Base-by-base conservation (phyloP, 2,888 invertebrate species). In the Orgyia antiqua region DNA sequence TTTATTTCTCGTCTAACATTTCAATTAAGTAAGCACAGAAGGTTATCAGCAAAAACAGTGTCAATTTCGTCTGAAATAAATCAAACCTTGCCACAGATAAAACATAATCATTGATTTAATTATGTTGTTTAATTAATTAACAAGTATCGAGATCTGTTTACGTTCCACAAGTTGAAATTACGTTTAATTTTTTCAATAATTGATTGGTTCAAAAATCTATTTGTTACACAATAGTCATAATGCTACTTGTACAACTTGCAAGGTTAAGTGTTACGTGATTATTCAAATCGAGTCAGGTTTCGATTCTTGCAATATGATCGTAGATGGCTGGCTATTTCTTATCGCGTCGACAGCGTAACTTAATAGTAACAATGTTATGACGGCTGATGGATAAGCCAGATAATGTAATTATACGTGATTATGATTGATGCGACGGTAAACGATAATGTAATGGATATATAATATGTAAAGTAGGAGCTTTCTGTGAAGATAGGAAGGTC, bases 231-330 rank as follows among this genome's bases (percentile, higher is more conserved):
- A 54, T 39, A 39, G 31, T 36, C 33, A 27, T 44, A 26, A 39
- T 30, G 31, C 24, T 33, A 29, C 37, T 41, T 42, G 54, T 50
- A 54, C 48, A 54, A 49, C 49, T 38, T 51, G 58, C 68, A 67
- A 68, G 68, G 68, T 61, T 64, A 58, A 29, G 9, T 36, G 59
- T 73, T 72, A 70, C 63, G 62, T 68, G 64, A 66, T 58, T 51
- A 51, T 51, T 52, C 29, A 45, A 52, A 60, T 56, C 57, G 38
- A 53, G 44, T 53, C 47, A 37, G 42, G 52, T 61, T 50, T 58
- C 55, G 49, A 55, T 57, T 60, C 51, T 59, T 59, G 44, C 55
- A 51, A 60, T 59, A 52, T 39, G 43, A 45, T 46, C 42, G 51
- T 49, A 53, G 58, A 59, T 55, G 42, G 51, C 58, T 58, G 49